These are phyloP conservation scores for Sebastes cheni DNA, from an alignment of 2,797 vertebrate genomes.

Conservation along the genomic window DNA sequence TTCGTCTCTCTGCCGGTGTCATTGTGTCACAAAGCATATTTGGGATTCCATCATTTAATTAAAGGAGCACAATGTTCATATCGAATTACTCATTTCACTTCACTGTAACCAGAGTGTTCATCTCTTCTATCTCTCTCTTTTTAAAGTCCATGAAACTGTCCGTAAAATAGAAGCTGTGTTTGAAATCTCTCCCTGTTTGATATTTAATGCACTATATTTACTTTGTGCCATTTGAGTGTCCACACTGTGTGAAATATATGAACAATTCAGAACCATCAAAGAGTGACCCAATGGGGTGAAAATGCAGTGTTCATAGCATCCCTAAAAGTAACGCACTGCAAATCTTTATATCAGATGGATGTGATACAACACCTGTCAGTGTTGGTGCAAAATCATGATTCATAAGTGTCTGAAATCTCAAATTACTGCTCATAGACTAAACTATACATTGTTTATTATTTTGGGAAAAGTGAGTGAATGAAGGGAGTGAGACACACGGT, in stretches of 20 bases:
- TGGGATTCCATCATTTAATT: slow-evolving; percentile 44
- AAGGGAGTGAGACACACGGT: no score
- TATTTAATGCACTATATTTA: background rate
- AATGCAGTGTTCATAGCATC: background rate
- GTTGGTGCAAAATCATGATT: no score
- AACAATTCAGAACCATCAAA: background rate
- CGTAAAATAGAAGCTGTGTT: background rate
- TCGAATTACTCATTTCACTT: slow-evolving; percentile 5
- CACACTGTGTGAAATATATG: background rate
- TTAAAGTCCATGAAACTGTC: background rate
- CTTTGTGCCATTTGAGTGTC: background rate
- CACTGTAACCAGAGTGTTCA: slow-evolving; percentile 1
- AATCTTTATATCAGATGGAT: no score
- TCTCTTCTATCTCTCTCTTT: slow-evolving; percentile 1
- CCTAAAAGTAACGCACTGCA: background rate
- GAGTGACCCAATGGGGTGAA: background rate
- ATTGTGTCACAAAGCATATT: slow-evolving; percentile 34
- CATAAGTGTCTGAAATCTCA: no score
- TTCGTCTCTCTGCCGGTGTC: slow-evolving; percentile 32
- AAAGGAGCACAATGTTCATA: slow-evolving; percentile 32
- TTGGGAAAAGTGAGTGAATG: no score
- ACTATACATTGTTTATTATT: no score
- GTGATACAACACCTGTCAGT: no score
- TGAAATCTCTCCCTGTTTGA: background rate
- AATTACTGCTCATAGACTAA: no score